These are phyloP conservation scores for Leucophenga varia DNA, from an alignment of 1,140 invertebrate species.

Conservation along the genomic window DNA sequence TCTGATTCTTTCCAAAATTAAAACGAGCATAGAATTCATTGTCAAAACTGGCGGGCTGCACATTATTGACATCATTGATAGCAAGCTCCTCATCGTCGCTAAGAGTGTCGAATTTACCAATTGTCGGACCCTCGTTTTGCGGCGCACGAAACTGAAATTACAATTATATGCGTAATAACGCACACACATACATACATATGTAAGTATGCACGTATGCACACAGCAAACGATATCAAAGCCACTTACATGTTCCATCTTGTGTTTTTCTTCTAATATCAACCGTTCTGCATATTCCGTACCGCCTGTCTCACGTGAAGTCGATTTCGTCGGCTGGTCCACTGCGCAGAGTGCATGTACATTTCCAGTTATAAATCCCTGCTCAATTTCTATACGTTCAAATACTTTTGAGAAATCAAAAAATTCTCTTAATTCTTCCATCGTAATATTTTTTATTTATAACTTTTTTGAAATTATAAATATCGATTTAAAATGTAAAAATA, in stretches of 20 bases:
- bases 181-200: too few relatives aligned
- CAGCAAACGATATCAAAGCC: background rate
- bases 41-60: conserved; percentile 32
- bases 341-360: background rate
- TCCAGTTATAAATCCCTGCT: conserved; percentile 19
- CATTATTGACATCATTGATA: too few relatives aligned
- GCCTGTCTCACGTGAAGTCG: conserved; percentile 29
- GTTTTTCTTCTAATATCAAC: conserved; percentile 25
- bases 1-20: conserved; percentile 34
- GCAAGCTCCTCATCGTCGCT: conserved; percentile 17
- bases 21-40: conserved; percentile 35
- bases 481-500: too few relatives aligned
- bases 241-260: conserved; percentile 27
- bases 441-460: too few relatives aligned
- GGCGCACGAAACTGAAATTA: background rate
- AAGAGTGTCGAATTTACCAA: too few relatives aligned
- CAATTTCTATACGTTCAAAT: conserved; percentile 21
- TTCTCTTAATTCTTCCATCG: conserved; percentile 44
- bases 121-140: too few relatives aligned
- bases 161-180: background rate
- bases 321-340: conserved; percentile 14
- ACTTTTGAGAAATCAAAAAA: conserved; percentile 51
- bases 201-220: conserved; percentile 9
- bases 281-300: conserved; percentile 32
- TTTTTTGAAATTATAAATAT: too few relatives aligned